Evolutionary conservation across 2,113 vertebrate species (phyloP).

Genomic region (Montifringilla adamsi): DNA sequence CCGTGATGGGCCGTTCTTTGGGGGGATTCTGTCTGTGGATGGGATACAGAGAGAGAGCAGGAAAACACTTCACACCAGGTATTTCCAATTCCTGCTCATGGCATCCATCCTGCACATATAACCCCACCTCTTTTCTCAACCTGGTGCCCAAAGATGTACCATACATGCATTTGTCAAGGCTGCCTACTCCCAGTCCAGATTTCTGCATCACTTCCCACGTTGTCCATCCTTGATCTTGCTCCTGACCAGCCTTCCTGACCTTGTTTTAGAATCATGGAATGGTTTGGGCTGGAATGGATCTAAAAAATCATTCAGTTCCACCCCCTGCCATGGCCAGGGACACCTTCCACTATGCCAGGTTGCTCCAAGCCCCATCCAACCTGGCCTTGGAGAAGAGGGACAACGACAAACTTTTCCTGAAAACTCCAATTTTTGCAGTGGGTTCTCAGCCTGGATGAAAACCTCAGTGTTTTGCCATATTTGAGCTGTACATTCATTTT

Average conservation of each 20-base stretch:
- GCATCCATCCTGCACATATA: not conserved
- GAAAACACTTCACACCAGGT: not conserved
- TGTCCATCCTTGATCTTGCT: not conserved
- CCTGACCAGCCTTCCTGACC: not conserved
- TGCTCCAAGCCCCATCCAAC: not conserved
- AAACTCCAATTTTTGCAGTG: fast-evolving
- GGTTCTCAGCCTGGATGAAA: not conserved
- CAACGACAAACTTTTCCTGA: not conserved
- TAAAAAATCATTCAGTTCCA: not conserved
- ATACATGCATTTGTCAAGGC: fast-evolving
- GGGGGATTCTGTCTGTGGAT: not conserved
- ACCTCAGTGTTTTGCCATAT: not conserved
- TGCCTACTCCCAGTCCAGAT: not conserved
- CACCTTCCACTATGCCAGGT: not conserved
- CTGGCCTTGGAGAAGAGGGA: not conserved
- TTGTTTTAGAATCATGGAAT: not conserved
- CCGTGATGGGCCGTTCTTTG: not conserved
- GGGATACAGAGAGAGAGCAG: not conserved
- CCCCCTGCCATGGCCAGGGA: not conserved
- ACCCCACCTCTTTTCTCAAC: not conserved
- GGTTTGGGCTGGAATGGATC: not conserved
- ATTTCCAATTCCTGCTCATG: not conserved
- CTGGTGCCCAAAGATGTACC: not conserved
- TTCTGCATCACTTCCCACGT: not conserved
- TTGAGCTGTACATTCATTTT: not conserved